Percentiles rank a stretch among this genome's conserved stretches.
These are phyloP conservation scores for Perccottus glenii DNA, from an alignment of 2,113 vertebrate genomes.

Conservation along the genomic window DNA sequence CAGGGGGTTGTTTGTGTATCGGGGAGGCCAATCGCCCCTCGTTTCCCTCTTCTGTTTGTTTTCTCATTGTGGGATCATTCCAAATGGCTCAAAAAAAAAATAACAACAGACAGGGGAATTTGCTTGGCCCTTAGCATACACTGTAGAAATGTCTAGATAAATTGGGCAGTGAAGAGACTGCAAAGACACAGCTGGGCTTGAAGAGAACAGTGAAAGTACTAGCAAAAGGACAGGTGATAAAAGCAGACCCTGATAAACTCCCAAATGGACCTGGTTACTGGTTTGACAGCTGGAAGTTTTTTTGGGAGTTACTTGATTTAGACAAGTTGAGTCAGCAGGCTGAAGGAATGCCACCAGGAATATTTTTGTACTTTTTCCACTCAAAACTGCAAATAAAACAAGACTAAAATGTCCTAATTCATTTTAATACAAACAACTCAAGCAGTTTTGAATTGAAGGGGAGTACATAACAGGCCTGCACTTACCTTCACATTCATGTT, in stretches of 20 bases:
- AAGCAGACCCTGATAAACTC: slow-evolving; percentile 41
- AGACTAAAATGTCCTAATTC: neutral
- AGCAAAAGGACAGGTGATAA: slow-evolving; percentile 51
- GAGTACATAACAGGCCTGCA: too few species aligned
- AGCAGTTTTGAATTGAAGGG: too few species aligned
- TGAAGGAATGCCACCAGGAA: slow-evolving; percentile 2
- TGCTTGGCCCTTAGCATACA: slow-evolving; percentile 34
- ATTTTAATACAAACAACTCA: neutral
- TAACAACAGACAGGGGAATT: slow-evolving; percentile 52
- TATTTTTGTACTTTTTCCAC: neutral
- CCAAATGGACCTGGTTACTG: slow-evolving; percentile 36
- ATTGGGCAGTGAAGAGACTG: slow-evolving; percentile 49
- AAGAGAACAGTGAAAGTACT: slow-evolving; percentile 42
- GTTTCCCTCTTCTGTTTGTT: slow-evolving; percentile 34
- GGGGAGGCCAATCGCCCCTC: slow-evolving; percentile 48
- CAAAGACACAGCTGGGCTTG: slow-evolving; percentile 52
- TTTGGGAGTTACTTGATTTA: neutral
- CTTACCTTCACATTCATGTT: too few species aligned
- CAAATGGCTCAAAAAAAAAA: slow-evolving; percentile 17
- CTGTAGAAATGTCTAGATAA: slow-evolving; percentile 56
- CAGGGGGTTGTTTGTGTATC: slow-evolving; percentile 59
- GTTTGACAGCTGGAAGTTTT: slow-evolving; percentile 24
- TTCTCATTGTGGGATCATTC: slow-evolving; percentile 45
- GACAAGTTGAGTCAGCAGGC: neutral
- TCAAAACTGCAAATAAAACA: neutral